phyloP scores from a whole-genome alignment of 2,113 vertebrate genomes.

The Columba janthina region DNA sequence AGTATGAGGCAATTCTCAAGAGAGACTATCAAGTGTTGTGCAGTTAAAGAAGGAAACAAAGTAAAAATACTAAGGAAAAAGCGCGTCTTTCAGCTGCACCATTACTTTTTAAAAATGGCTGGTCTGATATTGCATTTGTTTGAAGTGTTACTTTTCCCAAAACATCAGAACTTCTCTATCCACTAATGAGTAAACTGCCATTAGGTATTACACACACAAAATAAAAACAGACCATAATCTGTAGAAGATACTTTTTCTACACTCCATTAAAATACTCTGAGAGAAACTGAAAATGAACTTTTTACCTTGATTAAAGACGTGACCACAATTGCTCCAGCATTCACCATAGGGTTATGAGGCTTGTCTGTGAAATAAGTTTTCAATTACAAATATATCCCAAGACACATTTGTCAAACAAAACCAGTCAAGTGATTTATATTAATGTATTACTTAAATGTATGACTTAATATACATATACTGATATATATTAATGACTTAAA shows the following conservation, averaged over 20 bases:
- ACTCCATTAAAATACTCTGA: neutral
- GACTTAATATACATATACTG: too few relatives aligned
- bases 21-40: neutral
- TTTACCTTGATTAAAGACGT: slow-evolving; percentile 99
- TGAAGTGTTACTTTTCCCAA: neutral
- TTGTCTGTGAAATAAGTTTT: slow-evolving; percentile 83
- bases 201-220: neutral
- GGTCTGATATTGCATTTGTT: neutral
- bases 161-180: neutral
- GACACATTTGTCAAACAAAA: neutral
- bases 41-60: neutral
- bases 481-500: neutral
- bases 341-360: slow-evolving; percentile 99
- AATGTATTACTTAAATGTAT: neutral
- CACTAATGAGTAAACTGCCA: neutral
- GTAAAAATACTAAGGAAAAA: neutral
- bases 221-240: neutral
- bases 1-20: neutral
- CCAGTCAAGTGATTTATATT: neutral
- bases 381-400: neutral
- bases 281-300: slow-evolving; percentile 68
- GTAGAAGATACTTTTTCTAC: neutral
- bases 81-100: neutral
- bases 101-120: neutral
- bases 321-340: slow-evolving; percentile 96